Evolutionary conservation across 1,140 invertebrate genomes (phyloP), one percentile per base, ranked within the genome.

Genomic region (Temnothorax curvispinosus): DNA sequence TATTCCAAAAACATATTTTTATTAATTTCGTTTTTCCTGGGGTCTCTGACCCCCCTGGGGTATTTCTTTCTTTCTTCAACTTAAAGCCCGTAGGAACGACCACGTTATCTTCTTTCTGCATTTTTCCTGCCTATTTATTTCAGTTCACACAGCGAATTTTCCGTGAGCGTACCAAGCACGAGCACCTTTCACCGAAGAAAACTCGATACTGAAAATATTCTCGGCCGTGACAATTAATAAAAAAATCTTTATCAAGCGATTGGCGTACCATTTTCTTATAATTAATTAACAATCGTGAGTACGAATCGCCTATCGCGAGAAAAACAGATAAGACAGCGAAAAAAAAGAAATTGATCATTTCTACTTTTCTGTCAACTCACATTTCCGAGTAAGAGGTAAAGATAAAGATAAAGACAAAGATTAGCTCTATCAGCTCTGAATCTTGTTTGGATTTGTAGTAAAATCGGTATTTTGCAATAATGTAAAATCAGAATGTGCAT

Each of bases 171-270:
- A 27, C 27, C 27, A 27, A 27, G 27, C 27, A 27, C 27, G 0
- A 21, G 15, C 13, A 38, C 27, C 52, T 82, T 18, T 60, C 41
- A n/a, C 27, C 41, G 0, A 78, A 52, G 15, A 6, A 13, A 47
- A 52, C 67, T 3, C 38, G 64, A 47, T 50, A 56, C 74, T 65
- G 56, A 38, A 77, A 76, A 77, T 86, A 86, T n/a, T 38, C 13
- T 52, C 11, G 54, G 6, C 35, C 81, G 50, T 88, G 62, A 54
- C n/a, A 76, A 69, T 60, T 69, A 71, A 77, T 90, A 88, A 90
- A 64, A 80, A 90, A 60, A 41, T 78, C 27, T 77, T 90, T 88
- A 88, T 90, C 88, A 47, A 71, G 38, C 8, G n/a, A 65, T 87
- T 35, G 32, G 21, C 21, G 21, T 21, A 11, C 47, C 32, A 69